Evolutionary conservation across 2,888 invertebrate genomes (phyloP), one percentile per base, ranked within the genome.

Genomic region (Hyalella azteca): DNA sequence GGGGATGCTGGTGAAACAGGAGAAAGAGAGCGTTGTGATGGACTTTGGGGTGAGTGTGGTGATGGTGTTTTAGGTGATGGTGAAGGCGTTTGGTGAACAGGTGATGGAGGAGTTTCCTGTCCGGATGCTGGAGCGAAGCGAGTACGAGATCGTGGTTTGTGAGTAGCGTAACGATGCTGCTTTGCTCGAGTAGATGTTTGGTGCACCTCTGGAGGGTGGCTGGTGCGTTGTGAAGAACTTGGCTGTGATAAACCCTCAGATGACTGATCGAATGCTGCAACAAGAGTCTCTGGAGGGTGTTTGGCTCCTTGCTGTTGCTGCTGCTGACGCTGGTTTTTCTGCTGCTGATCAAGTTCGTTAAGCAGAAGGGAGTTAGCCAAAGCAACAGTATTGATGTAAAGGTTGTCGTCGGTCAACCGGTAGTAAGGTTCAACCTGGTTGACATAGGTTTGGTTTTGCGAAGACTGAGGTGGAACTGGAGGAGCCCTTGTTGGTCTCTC

Each of bases 291-390:
- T 2, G 22, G 66, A 36, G 39, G 13, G 36, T 5, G 39, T 29
- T 66, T 66, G 19, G 45, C 9, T 3, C 19, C 15, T 59, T 59
- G 22, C 29, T 59, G n/a, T n/a, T n/a, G n/a, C 36, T 39, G 40
- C 39, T 73, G 73, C 45, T 75, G 75, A 26, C 45, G 40, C 29
- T 75, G 75, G 13, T 75, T 40, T 19, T 75, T 75, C 75, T 75
- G 75, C 29, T 75, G 75, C n/a, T 75, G 75, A 75, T 75, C 75
- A 45, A 75, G 45, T 45, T 75, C 75, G 45, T 75, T 75, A 22
- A 75, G 75, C n/a, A 75, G 45, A 45, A 75, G 40, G 45, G 75
- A 41, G 45, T 75, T 75, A 3, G 75, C 75, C n/a, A 75, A n/a
- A 40, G 75, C 75, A 39, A 75, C 75, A 41, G 75, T 75, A 45